A percentile compares a stretch with the other conserved stretches of the same genome.
Conservation (phyloP, 2,797 vertebrate species). For the Enteromius treurensis region DNA sequence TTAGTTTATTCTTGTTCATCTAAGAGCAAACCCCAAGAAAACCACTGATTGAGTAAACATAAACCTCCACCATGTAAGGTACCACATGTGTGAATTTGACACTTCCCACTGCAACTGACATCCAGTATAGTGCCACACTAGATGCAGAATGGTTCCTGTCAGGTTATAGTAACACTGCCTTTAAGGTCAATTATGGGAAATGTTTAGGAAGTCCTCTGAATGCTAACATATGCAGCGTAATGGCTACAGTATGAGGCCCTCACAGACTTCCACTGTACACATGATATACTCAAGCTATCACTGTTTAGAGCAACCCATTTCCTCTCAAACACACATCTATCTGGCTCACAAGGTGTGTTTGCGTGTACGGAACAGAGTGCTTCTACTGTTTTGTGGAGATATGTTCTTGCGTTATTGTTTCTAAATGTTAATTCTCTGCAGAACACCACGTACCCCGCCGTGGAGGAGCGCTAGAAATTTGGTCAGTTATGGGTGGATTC, state of each 20-base stretch:
- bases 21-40: slow-evolving; percentile 33
- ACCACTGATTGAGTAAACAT: slow-evolving; percentile 42
- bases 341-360: slow-evolving; percentile 39
- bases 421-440: slow-evolving; percentile 42
- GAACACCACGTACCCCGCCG: not conserved
- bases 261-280: slow-evolving; percentile 46
- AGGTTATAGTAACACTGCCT: slow-evolving; percentile 56
- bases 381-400: slow-evolving; percentile 17
- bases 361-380: not conserved
- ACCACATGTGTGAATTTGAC: slow-evolving; percentile 48
- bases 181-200: slow-evolving; percentile 61
- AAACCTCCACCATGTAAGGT: slow-evolving; percentile 33
- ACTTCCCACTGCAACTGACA: slow-evolving; percentile 28
- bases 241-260: slow-evolving; percentile 50
- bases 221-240: slow-evolving; percentile 58
- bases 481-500: slow-evolving; percentile 30
- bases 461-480: slow-evolving; percentile 3
- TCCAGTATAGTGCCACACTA: slow-evolving; percentile 27
- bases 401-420: slow-evolving; percentile 25
- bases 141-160: slow-evolving; percentile 51
- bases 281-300: slow-evolving; percentile 47
- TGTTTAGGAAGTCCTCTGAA: slow-evolving; percentile 59
- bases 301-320: slow-evolving; percentile 53
- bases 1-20: slow-evolving; percentile 46
- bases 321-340: slow-evolving; percentile 41